These are phyloP conservation scores for Acleris literana DNA, from an alignment of 2,888 invertebrate species.

Conservation along the genomic window DNA sequence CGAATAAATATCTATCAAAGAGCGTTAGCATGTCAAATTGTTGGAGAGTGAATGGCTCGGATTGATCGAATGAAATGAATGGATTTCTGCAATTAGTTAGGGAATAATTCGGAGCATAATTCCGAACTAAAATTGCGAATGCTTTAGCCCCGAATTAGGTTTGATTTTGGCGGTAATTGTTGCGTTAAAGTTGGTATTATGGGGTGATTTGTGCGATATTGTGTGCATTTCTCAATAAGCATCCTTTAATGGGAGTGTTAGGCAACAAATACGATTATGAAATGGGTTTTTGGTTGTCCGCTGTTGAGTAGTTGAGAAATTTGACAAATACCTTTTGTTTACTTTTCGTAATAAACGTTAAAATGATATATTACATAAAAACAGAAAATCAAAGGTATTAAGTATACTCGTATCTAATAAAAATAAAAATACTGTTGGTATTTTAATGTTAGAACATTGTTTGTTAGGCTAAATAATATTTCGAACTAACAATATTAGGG, in stretches of 20 bases:
- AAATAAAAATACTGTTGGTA: no score
- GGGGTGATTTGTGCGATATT: not conserved
- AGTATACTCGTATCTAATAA: no score
- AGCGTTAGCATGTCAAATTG: slow-evolving; percentile 7
- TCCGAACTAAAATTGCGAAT: slow-evolving; percentile 12
- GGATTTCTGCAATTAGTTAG: slow-evolving; percentile 22
- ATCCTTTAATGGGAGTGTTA: not conserved
- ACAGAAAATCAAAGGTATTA: no score
- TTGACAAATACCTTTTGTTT: no score
- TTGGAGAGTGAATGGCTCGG: slow-evolving; percentile 2
- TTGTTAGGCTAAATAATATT: no score
- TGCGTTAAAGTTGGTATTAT: not conserved
- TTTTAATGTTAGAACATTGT: no score
- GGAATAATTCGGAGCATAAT: slow-evolving; percentile 11
- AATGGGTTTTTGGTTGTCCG: not conserved
- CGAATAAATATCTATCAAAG: slow-evolving; percentile 10
- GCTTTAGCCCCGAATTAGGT: slow-evolving; percentile 11
- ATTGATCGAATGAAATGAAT: slow-evolving; percentile 16
- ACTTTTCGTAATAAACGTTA: no score
- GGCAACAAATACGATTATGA: not conserved
- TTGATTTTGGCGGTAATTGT: slow-evolving; percentile 1
- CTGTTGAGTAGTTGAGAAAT: not conserved
- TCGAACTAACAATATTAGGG: no score
- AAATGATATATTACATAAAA: no score
- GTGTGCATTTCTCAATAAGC: slow-evolving; percentile 1